Conservation (phyloP, 2,888 invertebrate species). For the Ectemnius lituratus region DNA sequence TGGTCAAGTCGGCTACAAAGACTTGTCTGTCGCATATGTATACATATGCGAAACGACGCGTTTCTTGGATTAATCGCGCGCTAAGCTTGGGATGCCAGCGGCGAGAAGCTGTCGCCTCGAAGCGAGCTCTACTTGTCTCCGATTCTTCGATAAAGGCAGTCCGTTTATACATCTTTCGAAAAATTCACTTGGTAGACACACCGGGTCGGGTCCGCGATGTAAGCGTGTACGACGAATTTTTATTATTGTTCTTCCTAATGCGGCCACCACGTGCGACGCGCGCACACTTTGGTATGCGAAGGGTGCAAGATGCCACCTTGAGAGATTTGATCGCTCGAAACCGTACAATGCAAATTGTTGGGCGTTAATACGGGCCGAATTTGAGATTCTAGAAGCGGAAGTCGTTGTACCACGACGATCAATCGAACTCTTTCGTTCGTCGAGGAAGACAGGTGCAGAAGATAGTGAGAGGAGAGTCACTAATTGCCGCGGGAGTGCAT, state of each 20-base stretch:
- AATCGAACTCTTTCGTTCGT: too few species aligned
- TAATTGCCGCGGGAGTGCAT: not conserved
- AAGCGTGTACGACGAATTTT: not conserved
- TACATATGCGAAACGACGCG: conserved; percentile 2
- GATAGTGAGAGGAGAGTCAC: too few species aligned
- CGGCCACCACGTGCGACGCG: not conserved
- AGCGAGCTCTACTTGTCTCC: not conserved
- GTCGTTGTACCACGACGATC: too few species aligned
- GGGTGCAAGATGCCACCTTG: too few species aligned
- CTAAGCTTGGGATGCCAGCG: not conserved
- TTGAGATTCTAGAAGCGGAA: not conserved
- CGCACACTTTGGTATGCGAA: too few species aligned
- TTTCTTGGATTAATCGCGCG: conserved; percentile 1
- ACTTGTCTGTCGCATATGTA: not conserved
- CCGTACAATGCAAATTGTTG: conserved; percentile 16
- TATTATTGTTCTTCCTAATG: conserved; percentile 8
- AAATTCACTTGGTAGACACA: conserved; percentile 1
- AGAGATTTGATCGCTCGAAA: too few species aligned
- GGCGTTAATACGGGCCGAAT: not conserved
- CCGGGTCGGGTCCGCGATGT: not conserved
- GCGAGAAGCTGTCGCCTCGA: not conserved
- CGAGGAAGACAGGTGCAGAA: too few species aligned
- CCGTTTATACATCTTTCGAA: not conserved
- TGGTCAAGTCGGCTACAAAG: conserved; percentile 9
- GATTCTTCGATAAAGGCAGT: conserved; percentile 22